Evolutionary conservation across 2,113 vertebrate species (phyloP), one percentile per base, ranked within the genome.

Genomic region (Etheostoma spectabile): DNA sequence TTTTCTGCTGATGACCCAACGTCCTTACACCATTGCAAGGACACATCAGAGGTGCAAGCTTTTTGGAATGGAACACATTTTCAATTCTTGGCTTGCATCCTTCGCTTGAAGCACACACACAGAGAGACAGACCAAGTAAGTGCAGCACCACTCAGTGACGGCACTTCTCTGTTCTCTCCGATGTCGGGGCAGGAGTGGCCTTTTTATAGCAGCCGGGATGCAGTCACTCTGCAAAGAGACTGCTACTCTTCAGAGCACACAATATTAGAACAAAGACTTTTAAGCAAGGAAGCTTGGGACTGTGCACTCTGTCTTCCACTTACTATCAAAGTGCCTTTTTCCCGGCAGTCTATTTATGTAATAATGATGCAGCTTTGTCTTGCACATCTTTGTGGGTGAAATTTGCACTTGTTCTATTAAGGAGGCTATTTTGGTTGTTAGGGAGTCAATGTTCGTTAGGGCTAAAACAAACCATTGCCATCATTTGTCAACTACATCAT

Each of bases 191-290:
- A 79, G 83, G 88, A 90, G 86, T 82, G 86, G 82, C 88, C 82
- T 90, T 89, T 93, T 92, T 86, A 74, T 90, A 89, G 88, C 81
- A 82, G 77, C 83, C 79, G 84, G 85, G 85, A 88, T 90, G 87
- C 84, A 85, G 83, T 84, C 80, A 79, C 85, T 89, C 75, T 77
- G 79, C 70, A 79, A 55, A 83, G 77, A 82, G 85, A 79, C 74
- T 83, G 86, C 69, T 83, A 16, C 84, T 85, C 86, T 75, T 87
- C 85, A 88, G 83, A 87, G 87, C 66, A 69, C 86, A 88, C 82
- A 79, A 89, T 91, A 88, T 87, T 85, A 82, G 88, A 92, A 91
- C 91, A 93, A 92, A 87, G 92, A 80, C 63, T 82, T 83, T 77
- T 81, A 83, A 88, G 92, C 85, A 65, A 72, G 27, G 77, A 83